These are phyloP conservation scores for Calycopis cecrops DNA, from an alignment of 1,140 invertebrate genomes.

Conservation along the genomic window DNA sequence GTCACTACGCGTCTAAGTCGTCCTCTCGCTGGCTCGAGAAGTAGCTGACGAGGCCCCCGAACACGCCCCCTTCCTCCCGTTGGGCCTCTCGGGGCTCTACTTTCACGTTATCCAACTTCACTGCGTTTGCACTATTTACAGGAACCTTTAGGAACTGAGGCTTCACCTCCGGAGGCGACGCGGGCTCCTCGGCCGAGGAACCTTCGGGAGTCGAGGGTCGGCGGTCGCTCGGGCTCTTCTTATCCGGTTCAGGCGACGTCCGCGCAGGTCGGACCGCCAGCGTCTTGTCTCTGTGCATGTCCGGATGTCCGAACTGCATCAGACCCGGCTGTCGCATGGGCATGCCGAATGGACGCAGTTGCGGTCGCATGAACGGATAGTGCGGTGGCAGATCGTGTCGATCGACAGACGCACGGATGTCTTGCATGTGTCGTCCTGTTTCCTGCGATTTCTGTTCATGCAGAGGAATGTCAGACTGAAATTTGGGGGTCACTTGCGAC, in stretches of 20 bases:
- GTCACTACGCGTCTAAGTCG: slow-evolving; percentile 69
- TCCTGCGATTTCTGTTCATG: slow-evolving; percentile 14
- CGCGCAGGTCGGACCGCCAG: background rate
- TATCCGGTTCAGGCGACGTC: slow-evolving; percentile 4
- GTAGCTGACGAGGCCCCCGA: slow-evolving; percentile 90
- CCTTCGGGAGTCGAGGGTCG: slow-evolving; percentile 5
- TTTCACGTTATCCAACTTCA: slow-evolving; percentile 28
- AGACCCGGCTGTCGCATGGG: slow-evolving; percentile 16
- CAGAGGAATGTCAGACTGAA: background rate
- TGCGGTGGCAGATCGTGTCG: slow-evolving; percentile 29
- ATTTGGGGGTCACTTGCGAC: slow-evolving; percentile 13
- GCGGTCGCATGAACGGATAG: slow-evolving; percentile 29
- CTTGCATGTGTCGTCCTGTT: background rate
- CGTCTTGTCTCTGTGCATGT: slow-evolving; percentile 25
- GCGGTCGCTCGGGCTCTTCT: slow-evolving; percentile 2
- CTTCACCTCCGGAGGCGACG: slow-evolving; percentile 29
- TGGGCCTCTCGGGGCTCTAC: slow-evolving; percentile 60
- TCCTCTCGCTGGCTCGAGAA: slow-evolving; percentile 90
- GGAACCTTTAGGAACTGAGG: slow-evolving; percentile 14
- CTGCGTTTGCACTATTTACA: slow-evolving; percentile 20
- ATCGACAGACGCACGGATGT: slow-evolving; percentile 17
- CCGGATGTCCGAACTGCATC: slow-evolving; percentile 44
- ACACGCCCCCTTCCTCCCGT: slow-evolving; percentile 80
- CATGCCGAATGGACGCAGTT: slow-evolving; percentile 25
- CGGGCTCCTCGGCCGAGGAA: slow-evolving; percentile 7